phyloP scores from a whole-genome alignment of 2,797 vertebrate species.

The Pseudochaenichthys georgianus region DNA sequence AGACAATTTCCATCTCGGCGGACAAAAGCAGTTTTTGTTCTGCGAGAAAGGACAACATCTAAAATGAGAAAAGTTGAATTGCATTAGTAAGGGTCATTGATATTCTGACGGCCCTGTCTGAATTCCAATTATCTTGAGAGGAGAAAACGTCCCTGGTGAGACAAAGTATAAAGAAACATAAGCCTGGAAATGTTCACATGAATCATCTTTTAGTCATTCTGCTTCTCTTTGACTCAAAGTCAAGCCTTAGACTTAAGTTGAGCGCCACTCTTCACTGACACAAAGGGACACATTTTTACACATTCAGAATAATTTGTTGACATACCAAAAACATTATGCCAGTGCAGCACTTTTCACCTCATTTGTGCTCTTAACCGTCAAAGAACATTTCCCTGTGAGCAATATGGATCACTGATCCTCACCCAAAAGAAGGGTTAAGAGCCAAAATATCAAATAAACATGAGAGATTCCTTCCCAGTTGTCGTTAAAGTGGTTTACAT shows the following conservation, averaged over 20 bases:
- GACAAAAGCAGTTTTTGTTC: constrained; percentile 62
- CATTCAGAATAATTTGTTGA: constrained; percentile 69
- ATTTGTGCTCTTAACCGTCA: constrained; percentile 55
- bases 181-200: constrained; percentile 53
- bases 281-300: constrained; percentile 53
- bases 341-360: constrained; percentile 65
- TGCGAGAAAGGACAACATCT: constrained; percentile 50
- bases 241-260: constrained; percentile 49
- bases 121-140: constrained; percentile 58
- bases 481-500: constrained; percentile 54
- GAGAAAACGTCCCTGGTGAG: constrained; percentile 44
- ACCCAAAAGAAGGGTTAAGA: constrained; percentile 51
- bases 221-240: constrained; percentile 45
- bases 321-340: constrained; percentile 57
- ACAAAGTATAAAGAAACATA: constrained; percentile 45
- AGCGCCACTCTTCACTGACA: constrained; percentile 61
- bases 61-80: constrained; percentile 65
- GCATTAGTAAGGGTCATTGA: constrained; percentile 66
- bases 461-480: constrained; percentile 57
- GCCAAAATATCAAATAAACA: constrained; percentile 72
- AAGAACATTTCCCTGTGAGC: constrained; percentile 58
- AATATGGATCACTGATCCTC: constrained; percentile 66
- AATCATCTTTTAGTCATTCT: constrained; percentile 67
- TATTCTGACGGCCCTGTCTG: constrained; percentile 66
- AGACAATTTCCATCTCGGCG: constrained; percentile 33